Conservation (phyloP, 2,888 invertebrate species). For the Drosophila multiciliata region DNA sequence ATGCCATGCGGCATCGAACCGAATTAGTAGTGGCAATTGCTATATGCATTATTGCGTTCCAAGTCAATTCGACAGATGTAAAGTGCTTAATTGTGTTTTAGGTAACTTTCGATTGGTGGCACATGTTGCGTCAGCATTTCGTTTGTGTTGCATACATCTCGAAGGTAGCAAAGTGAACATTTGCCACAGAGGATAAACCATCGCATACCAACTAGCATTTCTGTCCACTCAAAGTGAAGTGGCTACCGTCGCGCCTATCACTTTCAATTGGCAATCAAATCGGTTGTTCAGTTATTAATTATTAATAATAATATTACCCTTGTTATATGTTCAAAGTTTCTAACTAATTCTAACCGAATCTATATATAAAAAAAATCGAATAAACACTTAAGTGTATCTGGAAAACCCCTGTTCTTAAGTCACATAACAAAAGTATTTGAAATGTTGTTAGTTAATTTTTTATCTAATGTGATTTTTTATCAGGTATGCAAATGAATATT, state of each 20-base stretch:
- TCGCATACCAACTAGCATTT: not conserved
- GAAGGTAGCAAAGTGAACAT: slow-evolving; percentile 4
- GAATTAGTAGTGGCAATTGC: slow-evolving; percentile 63
- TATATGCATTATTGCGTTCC: slow-evolving; percentile 56
- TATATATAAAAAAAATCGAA: not conserved
- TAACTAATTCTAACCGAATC: not conserved
- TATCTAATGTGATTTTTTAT: not conserved
- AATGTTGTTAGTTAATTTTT: too few relatives aligned
- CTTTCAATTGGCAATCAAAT: slow-evolving; percentile 55
- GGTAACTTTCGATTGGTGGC: slow-evolving; percentile 5
- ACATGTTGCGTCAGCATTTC: slow-evolving; percentile 2
- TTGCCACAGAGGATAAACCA: slow-evolving; percentile 4
- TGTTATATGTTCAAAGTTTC: not conserved
- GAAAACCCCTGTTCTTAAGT: not conserved
- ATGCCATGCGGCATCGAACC: slow-evolving; percentile 45
- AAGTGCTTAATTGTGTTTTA: slow-evolving; percentile 42
- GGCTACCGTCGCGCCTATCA: slow-evolving; percentile 41
- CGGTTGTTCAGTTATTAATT: slow-evolving; percentile 19
- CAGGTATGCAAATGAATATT: not conserved
- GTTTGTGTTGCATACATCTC: not conserved
- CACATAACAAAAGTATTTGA: not conserved
- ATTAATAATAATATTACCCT: slow-evolving; percentile 2
- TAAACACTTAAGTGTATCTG: not conserved
- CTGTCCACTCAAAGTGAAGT: slow-evolving; percentile 34
- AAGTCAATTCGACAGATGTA: slow-evolving; percentile 48